Percentiles rank a stretch among this genome's conserved stretches.
These are phyloP conservation scores for Dorcus parallelipipedus DNA, from an alignment of 2,888 invertebrate species.

Conservation along the genomic window DNA sequence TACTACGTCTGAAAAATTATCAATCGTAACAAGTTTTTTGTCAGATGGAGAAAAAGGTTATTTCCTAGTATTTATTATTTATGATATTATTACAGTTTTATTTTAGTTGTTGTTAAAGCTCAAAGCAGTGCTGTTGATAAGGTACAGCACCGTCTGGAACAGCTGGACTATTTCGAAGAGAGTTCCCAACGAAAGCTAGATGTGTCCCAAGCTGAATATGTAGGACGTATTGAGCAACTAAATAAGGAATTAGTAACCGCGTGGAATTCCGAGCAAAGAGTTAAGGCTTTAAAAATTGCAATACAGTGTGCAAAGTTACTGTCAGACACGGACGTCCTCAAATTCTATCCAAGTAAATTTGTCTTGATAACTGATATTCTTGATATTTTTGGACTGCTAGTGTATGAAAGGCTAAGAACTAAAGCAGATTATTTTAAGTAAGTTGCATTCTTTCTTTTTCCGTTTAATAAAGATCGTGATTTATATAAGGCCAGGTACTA, in stretches of 20 bases:
- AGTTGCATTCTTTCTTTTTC: slow-evolving; percentile 27
- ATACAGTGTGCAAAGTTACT: slow-evolving; percentile 96
- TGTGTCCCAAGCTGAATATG: slow-evolving; percentile 84
- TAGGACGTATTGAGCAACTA: slow-evolving; percentile 83
- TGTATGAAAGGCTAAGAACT: slow-evolving; percentile 76
- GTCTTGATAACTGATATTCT: slow-evolving; percentile 93
- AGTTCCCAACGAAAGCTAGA: slow-evolving; percentile 81
- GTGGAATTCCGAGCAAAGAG: slow-evolving; percentile 93
- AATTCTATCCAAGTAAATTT: slow-evolving; percentile 98
- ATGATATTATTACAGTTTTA: neutral
- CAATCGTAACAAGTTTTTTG: slow-evolving; percentile 85
- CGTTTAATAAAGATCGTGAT: neutral
- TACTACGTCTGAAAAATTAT: slow-evolving; percentile 90
- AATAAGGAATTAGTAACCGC: slow-evolving; percentile 86
- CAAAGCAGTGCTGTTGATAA: slow-evolving; percentile 81
- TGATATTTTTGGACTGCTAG: slow-evolving; percentile 89
- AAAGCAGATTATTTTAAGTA: slow-evolving; percentile 66
- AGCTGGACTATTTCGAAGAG: slow-evolving; percentile 93
- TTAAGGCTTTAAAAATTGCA: slow-evolving; percentile 92
- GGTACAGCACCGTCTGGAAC: slow-evolving; percentile 86
- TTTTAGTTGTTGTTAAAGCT: slow-evolving; percentile 70
- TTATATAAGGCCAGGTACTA: slow-evolving; percentile 53
- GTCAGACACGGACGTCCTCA: slow-evolving; percentile 82
- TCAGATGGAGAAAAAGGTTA: slow-evolving; percentile 77
- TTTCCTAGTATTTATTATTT: slow-evolving; percentile 3